These are phyloP conservation scores for Carposina sasakii DNA, from an alignment of 1,140 invertebrate genomes.

Conservation along the genomic window DNA sequence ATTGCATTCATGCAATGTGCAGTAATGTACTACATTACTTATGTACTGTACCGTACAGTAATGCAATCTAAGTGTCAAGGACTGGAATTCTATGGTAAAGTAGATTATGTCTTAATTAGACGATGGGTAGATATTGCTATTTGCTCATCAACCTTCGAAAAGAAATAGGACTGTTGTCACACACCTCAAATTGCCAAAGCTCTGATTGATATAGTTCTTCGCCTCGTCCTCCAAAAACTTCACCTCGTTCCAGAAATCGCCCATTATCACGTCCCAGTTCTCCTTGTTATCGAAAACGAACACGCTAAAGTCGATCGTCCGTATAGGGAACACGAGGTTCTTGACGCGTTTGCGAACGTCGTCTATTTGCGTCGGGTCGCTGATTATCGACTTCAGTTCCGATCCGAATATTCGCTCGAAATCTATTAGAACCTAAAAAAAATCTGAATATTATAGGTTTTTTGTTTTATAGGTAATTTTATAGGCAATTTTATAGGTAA, in stretches of 20 bases:
- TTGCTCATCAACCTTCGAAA: neutral
- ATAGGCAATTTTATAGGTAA: too few species aligned
- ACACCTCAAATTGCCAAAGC: constrained; percentile 82
- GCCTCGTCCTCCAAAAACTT: constrained; percentile 85
- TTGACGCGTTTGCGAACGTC: constrained; percentile 83
- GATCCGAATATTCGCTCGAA: constrained; percentile 92
- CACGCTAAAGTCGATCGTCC: constrained; percentile 85
- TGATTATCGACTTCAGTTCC: constrained; percentile 88
- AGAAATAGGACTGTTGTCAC: constrained; percentile 1
- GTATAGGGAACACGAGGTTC: constrained; percentile 81
- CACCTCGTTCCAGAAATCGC: constrained; percentile 83
- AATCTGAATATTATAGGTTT: too few species aligned
- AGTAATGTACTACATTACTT: too few species aligned
- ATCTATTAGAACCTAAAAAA: constrained; percentile 80
- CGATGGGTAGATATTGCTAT: neutral
- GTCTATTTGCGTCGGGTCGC: constrained; percentile 88
- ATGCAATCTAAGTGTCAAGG: too few species aligned
- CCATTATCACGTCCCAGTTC: constrained; percentile 88
- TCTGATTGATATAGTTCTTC: constrained; percentile 87
- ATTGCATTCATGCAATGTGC: too few species aligned
- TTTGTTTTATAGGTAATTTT: too few species aligned
- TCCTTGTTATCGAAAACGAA: constrained; percentile 83
- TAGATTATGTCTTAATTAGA: neutral
- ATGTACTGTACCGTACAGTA: too few species aligned
- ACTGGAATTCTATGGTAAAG: too few species aligned